phyloP scores from a whole-genome alignment of 1,140 invertebrate species.

The Heliothis subflexa region DNA sequence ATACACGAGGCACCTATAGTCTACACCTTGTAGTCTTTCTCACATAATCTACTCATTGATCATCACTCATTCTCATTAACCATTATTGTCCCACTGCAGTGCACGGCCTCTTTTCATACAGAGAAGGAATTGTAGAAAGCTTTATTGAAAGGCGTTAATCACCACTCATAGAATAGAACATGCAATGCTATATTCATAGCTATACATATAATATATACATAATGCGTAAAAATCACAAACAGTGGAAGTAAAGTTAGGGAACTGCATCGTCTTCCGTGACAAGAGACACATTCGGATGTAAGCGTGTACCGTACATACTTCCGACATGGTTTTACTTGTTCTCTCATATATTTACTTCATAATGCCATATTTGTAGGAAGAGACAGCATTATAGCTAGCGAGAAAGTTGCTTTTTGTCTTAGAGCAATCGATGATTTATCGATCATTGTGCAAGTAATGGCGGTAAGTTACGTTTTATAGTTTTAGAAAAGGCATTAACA shows the following conservation, averaged over 20 bases:
- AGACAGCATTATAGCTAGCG: background rate
- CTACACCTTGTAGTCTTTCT: too few relatives aligned
- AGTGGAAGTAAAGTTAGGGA: background rate
- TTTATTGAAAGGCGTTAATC: too few relatives aligned
- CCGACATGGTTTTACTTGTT: slow-evolving; percentile 4
- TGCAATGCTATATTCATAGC: too few relatives aligned
- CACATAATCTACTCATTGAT: too few relatives aligned
- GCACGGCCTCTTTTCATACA: too few relatives aligned
- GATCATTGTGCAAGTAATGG: background rate
- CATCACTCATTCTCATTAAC: too few relatives aligned
- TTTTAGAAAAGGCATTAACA: background rate
- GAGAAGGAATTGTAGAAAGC: too few relatives aligned
- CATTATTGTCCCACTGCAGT: too few relatives aligned
- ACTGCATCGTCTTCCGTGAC: background rate
- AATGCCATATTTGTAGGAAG: background rate
- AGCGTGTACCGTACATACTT: background rate
- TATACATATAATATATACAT: too few relatives aligned
- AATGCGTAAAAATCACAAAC: slow-evolving; percentile 2
- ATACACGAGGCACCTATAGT: too few relatives aligned
- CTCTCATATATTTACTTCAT: background rate
- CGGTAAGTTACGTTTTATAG: background rate
- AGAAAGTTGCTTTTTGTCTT: slow-evolving; percentile 18
- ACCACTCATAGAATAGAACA: too few relatives aligned
- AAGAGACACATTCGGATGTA: slow-evolving; percentile 3
- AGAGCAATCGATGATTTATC: background rate